Evolutionary conservation across 2,113 vertebrate genomes (phyloP).

Genomic region (Chamaetylas fuelleborni): DNA sequence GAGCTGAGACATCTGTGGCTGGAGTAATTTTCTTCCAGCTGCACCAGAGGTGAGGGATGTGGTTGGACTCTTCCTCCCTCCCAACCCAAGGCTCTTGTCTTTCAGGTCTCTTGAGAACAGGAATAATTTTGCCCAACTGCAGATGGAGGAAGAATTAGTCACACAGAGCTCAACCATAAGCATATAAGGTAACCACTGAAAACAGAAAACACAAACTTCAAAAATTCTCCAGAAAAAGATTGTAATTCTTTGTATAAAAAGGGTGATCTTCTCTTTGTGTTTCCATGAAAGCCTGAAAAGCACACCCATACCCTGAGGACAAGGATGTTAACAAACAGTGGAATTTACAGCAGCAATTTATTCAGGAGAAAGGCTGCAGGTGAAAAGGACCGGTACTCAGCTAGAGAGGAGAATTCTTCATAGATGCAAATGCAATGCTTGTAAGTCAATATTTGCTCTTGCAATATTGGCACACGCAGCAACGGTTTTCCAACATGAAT

Average conservation of each 20-base stretch:
- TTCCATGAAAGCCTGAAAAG: background rate
- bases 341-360: constrained; percentile 40
- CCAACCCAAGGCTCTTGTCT: background rate
- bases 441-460: constrained; percentile 31
- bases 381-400: background rate
- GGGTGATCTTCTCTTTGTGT: background rate
- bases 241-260: background rate
- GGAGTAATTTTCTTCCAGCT: background rate
- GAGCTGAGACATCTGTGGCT: background rate
- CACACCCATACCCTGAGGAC: constrained; percentile 18
- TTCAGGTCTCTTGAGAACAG: background rate
- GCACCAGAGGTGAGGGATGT: background rate
- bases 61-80: background rate
- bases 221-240: background rate
- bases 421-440: background rate
- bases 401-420: background rate
- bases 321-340: constrained; percentile 12
- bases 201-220: background rate
- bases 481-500: constrained; percentile 7
- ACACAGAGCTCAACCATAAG: background rate
- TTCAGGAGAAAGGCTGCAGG: constrained; percentile 13
- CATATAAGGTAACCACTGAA: background rate
- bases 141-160: background rate
- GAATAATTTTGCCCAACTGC: background rate
- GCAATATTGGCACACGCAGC: background rate